Conservation (phyloP, 2,797 vertebrate species). For the Takifugu rubripes region DNA sequence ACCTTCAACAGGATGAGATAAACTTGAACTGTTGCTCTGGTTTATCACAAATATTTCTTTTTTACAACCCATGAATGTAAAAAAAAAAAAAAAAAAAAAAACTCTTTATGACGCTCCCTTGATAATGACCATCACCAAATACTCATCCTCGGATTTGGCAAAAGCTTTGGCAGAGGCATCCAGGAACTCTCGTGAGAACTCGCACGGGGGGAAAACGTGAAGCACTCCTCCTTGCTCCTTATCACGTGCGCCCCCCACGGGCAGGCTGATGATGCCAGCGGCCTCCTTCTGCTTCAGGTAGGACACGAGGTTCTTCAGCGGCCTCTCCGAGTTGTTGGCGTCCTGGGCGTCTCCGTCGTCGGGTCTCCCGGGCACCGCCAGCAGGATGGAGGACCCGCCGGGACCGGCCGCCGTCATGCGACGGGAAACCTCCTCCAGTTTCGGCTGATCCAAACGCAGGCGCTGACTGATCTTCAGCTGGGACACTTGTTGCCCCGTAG, state of each 20-base stretch:
- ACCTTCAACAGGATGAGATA: slow-evolving; percentile 28
- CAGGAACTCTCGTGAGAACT: slow-evolving; percentile 98
- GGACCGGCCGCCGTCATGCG: slow-evolving; percentile 94
- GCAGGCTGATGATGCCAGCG: slow-evolving; percentile 96
- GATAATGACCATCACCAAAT: slow-evolving; percentile 98
- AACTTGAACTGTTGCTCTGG: slow-evolving; percentile 19
- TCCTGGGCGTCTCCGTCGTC: slow-evolving; percentile 77
- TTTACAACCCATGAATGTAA: slow-evolving; percentile 38
- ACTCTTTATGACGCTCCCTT: slow-evolving; percentile 87
- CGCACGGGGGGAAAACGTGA: slow-evolving; percentile 96
- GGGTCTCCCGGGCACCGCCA: slow-evolving; percentile 85
- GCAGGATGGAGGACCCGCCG: slow-evolving; percentile 85
- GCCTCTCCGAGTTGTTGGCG: slow-evolving; percentile 83
- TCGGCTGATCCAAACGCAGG: slow-evolving; percentile 94
- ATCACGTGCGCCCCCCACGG: slow-evolving; percentile 90
- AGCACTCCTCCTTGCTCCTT: slow-evolving; percentile 96
- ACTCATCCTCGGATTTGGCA: slow-evolving; percentile 98
- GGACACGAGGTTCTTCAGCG: slow-evolving; percentile 97
- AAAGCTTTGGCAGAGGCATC: slow-evolving; percentile 95
- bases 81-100: slow-evolving; percentile 20
- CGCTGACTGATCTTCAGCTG: slow-evolving; percentile 98
- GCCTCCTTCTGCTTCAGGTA: slow-evolving; percentile 99
- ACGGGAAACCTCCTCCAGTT: slow-evolving; percentile 94
- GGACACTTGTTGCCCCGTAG: slow-evolving; percentile 81
- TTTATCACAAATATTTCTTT: slow-evolving; percentile 21